A percentile compares a stretch with the other conserved stretches of the same genome.
Evolutionary conservation across 2,888 invertebrate species (phyloP).

Genomic region (Stenichneumon culpator): DNA sequence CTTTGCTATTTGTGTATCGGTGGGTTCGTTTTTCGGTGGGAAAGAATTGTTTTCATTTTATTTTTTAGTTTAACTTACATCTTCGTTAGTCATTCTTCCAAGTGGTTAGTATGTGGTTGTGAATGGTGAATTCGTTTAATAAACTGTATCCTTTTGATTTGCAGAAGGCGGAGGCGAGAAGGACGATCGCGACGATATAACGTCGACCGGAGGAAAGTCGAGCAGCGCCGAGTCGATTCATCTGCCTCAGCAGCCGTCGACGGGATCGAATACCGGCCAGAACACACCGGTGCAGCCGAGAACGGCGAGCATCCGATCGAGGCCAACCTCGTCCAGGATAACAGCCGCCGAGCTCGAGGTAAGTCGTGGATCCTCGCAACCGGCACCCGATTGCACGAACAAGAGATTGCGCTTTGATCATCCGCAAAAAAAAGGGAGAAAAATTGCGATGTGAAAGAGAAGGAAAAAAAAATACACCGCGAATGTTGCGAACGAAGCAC

Average conservation of each 20-base stretch:
- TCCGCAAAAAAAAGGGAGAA: slow-evolving; percentile 58
- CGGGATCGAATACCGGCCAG: slow-evolving; percentile 85
- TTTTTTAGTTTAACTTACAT: no score
- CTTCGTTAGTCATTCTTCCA: background rate
- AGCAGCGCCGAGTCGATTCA: slow-evolving; percentile 94
- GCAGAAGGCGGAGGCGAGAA: slow-evolving; percentile 89
- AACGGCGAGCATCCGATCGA: slow-evolving; percentile 96
- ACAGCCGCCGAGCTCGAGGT: slow-evolving; percentile 95
- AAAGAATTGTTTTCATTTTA: no score
- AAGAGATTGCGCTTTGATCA: slow-evolving; percentile 63
- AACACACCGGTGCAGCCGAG: slow-evolving; percentile 89
- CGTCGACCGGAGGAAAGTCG: slow-evolving; percentile 89
- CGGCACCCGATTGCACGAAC: slow-evolving; percentile 59
- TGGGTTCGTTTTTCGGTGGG: no score
- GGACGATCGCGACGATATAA: slow-evolving; percentile 90
- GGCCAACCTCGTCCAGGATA: slow-evolving; percentile 95
- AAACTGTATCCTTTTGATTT: slow-evolving; percentile 25
- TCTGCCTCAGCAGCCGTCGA: slow-evolving; percentile 85
- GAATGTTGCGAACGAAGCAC: slow-evolving; percentile 69
- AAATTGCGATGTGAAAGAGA: slow-evolving; percentile 27
- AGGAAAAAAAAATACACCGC: slow-evolving; percentile 14
- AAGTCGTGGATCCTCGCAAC: slow-evolving; percentile 57
- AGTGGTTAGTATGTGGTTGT: no score
- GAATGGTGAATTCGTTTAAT: background rate
- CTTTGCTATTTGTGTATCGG: no score